A percentile compares a stretch with the other conserved stretches of the same genome.
These are phyloP conservation scores for Eulacestoma nigropectus DNA, from an alignment of 2,113 vertebrate species.

Conservation along the genomic window DNA sequence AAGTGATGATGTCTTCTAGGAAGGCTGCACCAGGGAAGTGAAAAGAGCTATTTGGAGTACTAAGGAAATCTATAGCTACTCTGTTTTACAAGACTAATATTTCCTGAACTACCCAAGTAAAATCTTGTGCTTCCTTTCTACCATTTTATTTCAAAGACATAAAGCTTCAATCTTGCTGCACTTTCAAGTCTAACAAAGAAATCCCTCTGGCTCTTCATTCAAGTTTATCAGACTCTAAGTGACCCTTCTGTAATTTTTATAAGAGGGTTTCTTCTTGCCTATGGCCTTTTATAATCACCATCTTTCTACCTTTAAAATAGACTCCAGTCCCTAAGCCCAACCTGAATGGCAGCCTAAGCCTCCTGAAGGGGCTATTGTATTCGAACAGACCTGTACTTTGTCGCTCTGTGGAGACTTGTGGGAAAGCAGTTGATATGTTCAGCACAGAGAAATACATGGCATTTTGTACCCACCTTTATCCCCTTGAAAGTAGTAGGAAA, in stretches of 20 bases:
- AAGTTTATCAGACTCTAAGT: background rate
- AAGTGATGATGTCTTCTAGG: background rate
- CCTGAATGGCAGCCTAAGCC: background rate
- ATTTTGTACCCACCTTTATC: background rate
- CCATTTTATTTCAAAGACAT: background rate
- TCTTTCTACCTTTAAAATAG: background rate
- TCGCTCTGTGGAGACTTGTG: background rate
- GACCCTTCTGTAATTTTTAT: background rate
- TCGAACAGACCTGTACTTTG: background rate
- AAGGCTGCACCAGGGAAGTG: background rate
- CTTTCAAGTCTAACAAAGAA: background rate
- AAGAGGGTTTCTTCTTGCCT: background rate
- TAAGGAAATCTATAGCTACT: background rate
- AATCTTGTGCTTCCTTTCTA: background rate
- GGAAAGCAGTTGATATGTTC: background rate
- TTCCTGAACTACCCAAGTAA: background rate
- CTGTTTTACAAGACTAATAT: background rate
- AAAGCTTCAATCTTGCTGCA: background rate
- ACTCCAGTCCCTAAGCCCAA: background rate
- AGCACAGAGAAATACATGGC: background rate
- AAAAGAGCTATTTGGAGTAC: background rate
- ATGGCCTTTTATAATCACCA: background rate
- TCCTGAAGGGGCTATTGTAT: background rate
- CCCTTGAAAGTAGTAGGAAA: background rate
- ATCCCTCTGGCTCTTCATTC: background rate